Conservation (phyloP, 2,888 invertebrate species). For the Eristalis tenax region DNA sequence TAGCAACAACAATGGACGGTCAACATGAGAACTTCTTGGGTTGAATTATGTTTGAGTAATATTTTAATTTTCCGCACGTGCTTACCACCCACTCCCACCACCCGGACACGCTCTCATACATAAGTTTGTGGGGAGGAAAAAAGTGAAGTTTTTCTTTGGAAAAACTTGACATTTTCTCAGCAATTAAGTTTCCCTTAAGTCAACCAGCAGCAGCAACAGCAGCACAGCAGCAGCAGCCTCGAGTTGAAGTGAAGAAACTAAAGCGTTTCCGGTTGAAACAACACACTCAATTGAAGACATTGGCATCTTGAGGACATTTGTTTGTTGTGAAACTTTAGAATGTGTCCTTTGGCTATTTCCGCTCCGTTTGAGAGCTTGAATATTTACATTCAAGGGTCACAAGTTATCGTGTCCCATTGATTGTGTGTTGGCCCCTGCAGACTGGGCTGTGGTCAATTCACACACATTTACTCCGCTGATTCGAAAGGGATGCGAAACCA, state of each 20-base stretch:
- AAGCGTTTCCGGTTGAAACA: constrained; percentile 41
- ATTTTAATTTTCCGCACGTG: constrained; percentile 61
- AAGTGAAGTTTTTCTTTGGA: constrained; percentile 13
- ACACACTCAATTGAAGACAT: constrained; percentile 45
- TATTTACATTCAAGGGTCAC: constrained; percentile 42
- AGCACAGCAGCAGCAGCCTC: background rate
- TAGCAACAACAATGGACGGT: constrained; percentile 49
- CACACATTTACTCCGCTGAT: constrained; percentile 1
- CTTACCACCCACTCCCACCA: background rate
- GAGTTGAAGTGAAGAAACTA: background rate
- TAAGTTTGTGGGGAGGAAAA: constrained; percentile 13
- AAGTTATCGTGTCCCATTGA: constrained; percentile 46
- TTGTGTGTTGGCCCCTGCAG: background rate
- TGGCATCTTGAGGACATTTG: constrained; percentile 40
- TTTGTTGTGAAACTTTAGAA: constrained; percentile 40
- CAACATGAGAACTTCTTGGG: constrained; percentile 41
- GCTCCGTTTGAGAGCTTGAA: constrained; percentile 41
- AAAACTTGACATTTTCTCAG: constrained; percentile 44
- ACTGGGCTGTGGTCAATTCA: constrained; percentile 4
- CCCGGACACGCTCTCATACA: constrained; percentile 4
- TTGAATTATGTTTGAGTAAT: constrained; percentile 48
- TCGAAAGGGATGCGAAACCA: background rate
- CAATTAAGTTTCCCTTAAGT: constrained; percentile 49
- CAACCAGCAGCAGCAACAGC: background rate
- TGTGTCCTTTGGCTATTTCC: constrained; percentile 46